These are phyloP conservation scores for Stichopus chloronotus DNA, from an alignment of 35 echinoderm and acorn worm genomes.

Conservation along the genomic window DNA sequence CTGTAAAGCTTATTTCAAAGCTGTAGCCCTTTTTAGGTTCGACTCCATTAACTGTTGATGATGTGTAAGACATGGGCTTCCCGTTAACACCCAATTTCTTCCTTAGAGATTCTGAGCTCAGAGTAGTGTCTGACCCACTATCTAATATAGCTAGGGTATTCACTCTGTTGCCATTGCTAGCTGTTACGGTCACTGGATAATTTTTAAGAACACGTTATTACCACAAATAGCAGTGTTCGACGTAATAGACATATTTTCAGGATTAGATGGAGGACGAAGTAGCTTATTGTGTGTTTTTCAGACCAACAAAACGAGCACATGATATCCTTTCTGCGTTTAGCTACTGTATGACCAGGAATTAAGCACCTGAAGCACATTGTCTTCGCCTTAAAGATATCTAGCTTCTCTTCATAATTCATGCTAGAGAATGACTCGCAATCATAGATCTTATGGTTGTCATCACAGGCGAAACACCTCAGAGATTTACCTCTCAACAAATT, in stretches of 20 bases:
- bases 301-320: slow-evolving; percentile 33
- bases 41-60: too few relatives aligned
- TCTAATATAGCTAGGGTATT: too few relatives aligned
- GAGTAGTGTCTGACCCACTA: too few relatives aligned
- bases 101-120: too few relatives aligned
- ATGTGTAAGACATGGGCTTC: too few relatives aligned
- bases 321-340: slow-evolving; percentile 37
- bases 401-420: slow-evolving; percentile 37
- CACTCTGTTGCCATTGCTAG: slow-evolving; percentile 41
- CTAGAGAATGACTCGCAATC: slow-evolving; percentile 34
- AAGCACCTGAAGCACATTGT: slow-evolving; percentile 49
- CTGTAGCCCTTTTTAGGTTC: slow-evolving; percentile 21
- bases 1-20: slow-evolving; percentile 28
- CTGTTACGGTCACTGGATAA: slow-evolving; percentile 41
- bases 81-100: too few relatives aligned
- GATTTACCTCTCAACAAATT: slow-evolving; percentile 18
- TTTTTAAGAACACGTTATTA: slow-evolving; percentile 35
- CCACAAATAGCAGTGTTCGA: slow-evolving; percentile 58
- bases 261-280: slow-evolving; percentile 24
- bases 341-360: slow-evolving; percentile 54
- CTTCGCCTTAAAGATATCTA: slow-evolving; percentile 47
- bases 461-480: slow-evolving; percentile 42
- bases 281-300: slow-evolving; percentile 45
- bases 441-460: slow-evolving; percentile 36
- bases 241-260: slow-evolving; percentile 19